Evolutionary conservation across 2,113 vertebrate species (phyloP).

Genomic region (Cryptotis parvus): DNA sequence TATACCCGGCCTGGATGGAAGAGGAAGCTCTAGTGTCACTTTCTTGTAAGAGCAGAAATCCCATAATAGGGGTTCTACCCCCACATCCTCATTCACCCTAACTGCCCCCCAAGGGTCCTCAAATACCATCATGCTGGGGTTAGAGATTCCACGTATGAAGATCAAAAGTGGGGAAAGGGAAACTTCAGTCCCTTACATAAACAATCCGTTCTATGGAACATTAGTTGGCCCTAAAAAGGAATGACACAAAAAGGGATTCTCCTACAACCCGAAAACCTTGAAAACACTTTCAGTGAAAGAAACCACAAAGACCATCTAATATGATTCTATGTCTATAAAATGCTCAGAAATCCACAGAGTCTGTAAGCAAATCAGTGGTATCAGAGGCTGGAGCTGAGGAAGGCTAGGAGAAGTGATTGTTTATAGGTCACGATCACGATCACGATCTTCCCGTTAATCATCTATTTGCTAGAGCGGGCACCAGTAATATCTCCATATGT

Average conservation of each 20-base stretch:
- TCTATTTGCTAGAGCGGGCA: too few relatives aligned
- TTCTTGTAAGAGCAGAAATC: not conserved
- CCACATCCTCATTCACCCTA: not conserved
- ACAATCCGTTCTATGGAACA: not conserved
- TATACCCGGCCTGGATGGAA: not conserved
- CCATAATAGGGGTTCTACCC: not conserved
- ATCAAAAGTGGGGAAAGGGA: not conserved
- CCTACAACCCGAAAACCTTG: not conserved
- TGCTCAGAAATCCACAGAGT: not conserved
- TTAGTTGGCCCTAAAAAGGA: not conserved
- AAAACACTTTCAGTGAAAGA: not conserved
- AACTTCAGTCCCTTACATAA: not conserved
- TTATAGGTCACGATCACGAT: not conserved
- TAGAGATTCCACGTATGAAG: not conserved
- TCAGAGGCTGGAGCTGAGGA: not conserved
- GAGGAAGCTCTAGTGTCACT: not conserved
- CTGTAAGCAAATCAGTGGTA: not conserved
- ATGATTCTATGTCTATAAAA: not conserved
- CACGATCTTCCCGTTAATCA: too few relatives aligned
- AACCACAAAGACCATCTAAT: not conserved
- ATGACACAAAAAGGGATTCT: too few relatives aligned
- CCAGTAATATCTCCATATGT: too few relatives aligned
- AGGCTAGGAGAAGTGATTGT: not conserved
- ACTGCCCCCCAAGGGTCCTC: not conserved
- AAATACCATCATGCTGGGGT: not conserved